A percentile compares a stretch with the other conserved stretches of the same genome.
phyloP scores from a whole-genome alignment of 2,113 vertebrate genomes.

The Leiothrix lutea region DNA sequence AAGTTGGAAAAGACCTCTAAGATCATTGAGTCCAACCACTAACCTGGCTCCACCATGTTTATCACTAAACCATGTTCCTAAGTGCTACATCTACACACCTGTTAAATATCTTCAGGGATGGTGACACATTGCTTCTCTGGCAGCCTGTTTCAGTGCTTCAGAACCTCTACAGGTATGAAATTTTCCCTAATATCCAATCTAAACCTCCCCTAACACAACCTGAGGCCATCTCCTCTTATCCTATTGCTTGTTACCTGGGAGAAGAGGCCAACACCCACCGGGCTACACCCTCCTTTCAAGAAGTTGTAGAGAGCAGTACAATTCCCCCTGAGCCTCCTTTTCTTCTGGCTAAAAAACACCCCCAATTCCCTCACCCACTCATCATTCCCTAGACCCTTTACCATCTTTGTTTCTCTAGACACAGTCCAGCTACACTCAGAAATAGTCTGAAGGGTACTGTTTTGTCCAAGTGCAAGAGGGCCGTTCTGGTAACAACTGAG shows the following conservation, averaged over 20 bases:
- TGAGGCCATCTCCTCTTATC: background rate
- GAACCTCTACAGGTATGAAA: background rate
- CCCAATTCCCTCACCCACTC: background rate
- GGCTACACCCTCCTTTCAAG: background rate
- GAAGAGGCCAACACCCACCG: background rate
- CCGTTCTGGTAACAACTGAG: background rate
- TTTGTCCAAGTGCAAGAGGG: background rate
- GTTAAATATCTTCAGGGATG: background rate
- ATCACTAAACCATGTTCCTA: background rate
- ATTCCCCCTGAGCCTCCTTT: background rate
- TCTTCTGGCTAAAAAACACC: background rate
- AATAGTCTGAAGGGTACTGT: background rate
- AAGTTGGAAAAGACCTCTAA: background rate
- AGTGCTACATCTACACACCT: background rate
- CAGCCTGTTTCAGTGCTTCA: background rate
- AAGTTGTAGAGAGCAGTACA: background rate
- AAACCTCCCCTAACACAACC: background rate
- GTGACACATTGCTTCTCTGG: no score
- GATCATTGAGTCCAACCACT: background rate
- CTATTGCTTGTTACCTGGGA: background rate
- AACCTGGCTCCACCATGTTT: background rate
- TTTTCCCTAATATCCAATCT: background rate
- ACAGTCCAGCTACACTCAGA: background rate
- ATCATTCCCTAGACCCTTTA: background rate
- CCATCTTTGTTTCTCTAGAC: background rate